phyloP scores from a whole-genome alignment of 1,140 invertebrate genomes.

The Scaptomyza hsui region DNA sequence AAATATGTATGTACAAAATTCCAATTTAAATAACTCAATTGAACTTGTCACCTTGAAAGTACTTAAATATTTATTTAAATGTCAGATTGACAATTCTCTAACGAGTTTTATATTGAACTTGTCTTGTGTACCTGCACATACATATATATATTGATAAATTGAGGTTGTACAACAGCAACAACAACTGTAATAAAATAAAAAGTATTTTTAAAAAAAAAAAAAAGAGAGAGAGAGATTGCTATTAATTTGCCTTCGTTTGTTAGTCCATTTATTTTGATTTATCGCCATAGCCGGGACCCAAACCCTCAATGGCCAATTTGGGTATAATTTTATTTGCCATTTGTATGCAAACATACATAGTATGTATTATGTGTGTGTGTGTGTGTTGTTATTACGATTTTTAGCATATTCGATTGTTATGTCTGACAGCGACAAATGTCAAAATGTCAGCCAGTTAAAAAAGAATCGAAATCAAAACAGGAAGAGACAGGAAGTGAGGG shows the following conservation, averaged over 20 bases:
- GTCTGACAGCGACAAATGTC: constrained; percentile 76
- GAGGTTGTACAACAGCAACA: not conserved
- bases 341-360: constrained; percentile 18
- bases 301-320: not conserved
- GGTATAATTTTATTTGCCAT: not conserved
- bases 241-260: constrained; percentile 2
- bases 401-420: constrained; percentile 62
- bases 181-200: not conserved
- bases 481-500: not conserved
- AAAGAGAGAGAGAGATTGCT: not conserved
- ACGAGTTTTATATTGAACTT: not conserved
- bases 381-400: constrained; percentile 49
- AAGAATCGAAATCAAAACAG: constrained; percentile 30
- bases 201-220: not conserved
- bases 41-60: not conserved
- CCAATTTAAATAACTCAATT: not conserved
- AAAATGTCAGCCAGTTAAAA: constrained; percentile 66
- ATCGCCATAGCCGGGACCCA: not conserved
- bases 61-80: not conserved
- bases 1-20: no score
- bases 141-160: not conserved
- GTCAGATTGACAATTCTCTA: not conserved
- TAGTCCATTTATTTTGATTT: constrained; percentile 2
- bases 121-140: not conserved
- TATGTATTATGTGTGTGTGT: no score